Base-by-base conservation (phyloP, 2,888 invertebrate species). In the Lepidochrysops patricia region DNA sequence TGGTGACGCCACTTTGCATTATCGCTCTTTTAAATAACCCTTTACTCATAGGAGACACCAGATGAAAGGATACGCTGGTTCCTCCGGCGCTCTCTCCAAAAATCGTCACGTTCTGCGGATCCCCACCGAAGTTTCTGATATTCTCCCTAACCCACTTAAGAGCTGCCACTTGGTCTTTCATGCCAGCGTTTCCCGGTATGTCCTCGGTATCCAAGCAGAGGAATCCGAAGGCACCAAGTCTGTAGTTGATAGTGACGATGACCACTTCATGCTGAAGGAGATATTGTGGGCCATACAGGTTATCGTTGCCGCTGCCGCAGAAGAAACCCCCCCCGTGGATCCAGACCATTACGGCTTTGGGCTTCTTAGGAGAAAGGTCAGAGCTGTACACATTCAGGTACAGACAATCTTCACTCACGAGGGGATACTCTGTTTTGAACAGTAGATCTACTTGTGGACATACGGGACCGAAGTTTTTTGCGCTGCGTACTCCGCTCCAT, bases 1-100 rank as follows among this genome's bases (percentile, higher is more conserved):
- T 80, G 0, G 91, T 84, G 0, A 91, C 91, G 0, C 95, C 95
- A 68, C 95, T 95, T 71, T 94, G 93, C 1, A 92, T 85, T 48
- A 95, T 95, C 1, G 90, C 85, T 64, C 77, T 77, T 34, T 74
- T 76, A 25, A 87, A 88, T 0, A 89, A 70, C 1, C 82, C 85
- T 72, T 77, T 79, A 5, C 77, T 76, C 82, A 89, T 83, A 0
- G 87, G 86, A 1, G 89, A 89, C 23, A 84, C 63, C 5, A 88
- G 67, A 66, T 86, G 88, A 37, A 70, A 81, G 0, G 73, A 69
- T 0, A 79, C 76, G 50, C 79, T 73, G 0, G 70, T 77, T 0
- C 68, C 82, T 12, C 89, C 88, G 15, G 81, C 82, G 60, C 89
- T 89, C 67, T 86, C 82, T 0, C 89, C 89, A 63, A 87, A 87